Conservation (phyloP, 2,113 vertebrate genomes). For the Sinocyclocheilus maitianheensis region DNA sequence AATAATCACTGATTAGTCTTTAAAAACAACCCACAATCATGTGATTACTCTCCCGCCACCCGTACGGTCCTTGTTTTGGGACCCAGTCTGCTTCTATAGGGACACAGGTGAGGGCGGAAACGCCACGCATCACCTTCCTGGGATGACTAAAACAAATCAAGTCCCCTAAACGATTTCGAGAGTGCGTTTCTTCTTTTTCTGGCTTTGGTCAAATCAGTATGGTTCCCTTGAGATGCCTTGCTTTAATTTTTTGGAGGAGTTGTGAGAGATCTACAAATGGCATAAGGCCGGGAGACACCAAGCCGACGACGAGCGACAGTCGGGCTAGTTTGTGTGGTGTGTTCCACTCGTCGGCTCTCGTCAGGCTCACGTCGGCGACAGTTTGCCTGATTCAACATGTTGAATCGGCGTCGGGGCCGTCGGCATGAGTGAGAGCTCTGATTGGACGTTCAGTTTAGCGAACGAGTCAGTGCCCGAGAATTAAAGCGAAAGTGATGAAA, state of each 20-base stretch:
- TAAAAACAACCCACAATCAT: neutral
- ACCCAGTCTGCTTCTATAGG: neutral
- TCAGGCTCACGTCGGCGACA: no score
- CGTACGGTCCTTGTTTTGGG: neutral
- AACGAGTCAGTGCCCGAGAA: no score
- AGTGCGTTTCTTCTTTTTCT: neutral
- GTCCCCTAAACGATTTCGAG: neutral
- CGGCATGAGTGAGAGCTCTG: no score
- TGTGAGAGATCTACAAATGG: slow-evolving; percentile 9
- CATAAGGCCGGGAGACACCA: neutral
- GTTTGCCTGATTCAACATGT: no score
- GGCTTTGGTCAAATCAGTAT: neutral
- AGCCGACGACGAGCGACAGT: no score
- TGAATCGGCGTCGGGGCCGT: no score
- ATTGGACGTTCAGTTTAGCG: no score
- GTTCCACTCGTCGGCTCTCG: no score
- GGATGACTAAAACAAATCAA: neutral
- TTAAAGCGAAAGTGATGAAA: no score
- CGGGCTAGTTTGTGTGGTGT: no score
- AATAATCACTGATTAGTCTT: neutral
- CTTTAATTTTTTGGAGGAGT: slow-evolving; percentile 55
- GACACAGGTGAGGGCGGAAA: neutral
- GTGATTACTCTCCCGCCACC: neutral
- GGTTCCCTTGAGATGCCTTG: neutral
- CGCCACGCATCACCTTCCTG: neutral